phyloP scores from a whole-genome alignment of 2,888 invertebrate genomes.

The Sthenelais limicola region DNA sequence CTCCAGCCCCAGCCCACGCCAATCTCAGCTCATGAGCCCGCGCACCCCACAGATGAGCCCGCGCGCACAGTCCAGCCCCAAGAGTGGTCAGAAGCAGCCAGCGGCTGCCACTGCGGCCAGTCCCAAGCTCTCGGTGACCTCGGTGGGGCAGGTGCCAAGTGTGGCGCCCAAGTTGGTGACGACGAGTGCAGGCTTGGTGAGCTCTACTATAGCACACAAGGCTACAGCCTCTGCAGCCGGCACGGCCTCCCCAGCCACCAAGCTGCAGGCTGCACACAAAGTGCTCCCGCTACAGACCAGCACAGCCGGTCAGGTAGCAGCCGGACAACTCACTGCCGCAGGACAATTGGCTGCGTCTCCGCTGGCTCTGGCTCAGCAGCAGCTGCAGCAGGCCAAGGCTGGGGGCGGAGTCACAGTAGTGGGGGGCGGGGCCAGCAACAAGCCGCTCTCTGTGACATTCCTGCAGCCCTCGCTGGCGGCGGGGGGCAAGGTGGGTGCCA shows the following conservation, averaged over 20 bases:
- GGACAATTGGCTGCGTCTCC: background rate
- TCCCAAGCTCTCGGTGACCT: background rate
- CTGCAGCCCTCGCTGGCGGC: conserved; percentile 12
- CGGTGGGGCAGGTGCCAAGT: background rate
- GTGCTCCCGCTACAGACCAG: background rate
- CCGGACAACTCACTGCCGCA: background rate
- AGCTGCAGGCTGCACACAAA: conserved; percentile 1
- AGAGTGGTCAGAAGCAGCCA: background rate
- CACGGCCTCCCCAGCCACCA: too few species aligned
- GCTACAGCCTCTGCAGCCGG: background rate
- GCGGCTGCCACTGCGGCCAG: background rate
- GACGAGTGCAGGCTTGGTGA: background rate
- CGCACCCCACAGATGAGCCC: conserved; percentile 36
- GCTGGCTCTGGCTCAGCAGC: conserved; percentile 1
- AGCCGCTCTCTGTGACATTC: conserved; percentile 28
- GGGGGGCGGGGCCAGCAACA: conserved; percentile 14
- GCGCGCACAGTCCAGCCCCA: conserved; percentile 20
- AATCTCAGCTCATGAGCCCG: conserved; percentile 30
- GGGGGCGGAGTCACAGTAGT: conserved; percentile 7
- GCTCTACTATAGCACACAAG: background rate
- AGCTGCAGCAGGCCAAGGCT: conserved; percentile 5
- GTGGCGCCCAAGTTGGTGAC: background rate
- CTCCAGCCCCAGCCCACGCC: conserved; percentile 30
- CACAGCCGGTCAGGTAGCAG: background rate
- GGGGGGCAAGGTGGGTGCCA: background rate